Evolutionary conservation across 2,113 vertebrate species (phyloP).

Genomic region (Benthochromis sp.): DNA sequence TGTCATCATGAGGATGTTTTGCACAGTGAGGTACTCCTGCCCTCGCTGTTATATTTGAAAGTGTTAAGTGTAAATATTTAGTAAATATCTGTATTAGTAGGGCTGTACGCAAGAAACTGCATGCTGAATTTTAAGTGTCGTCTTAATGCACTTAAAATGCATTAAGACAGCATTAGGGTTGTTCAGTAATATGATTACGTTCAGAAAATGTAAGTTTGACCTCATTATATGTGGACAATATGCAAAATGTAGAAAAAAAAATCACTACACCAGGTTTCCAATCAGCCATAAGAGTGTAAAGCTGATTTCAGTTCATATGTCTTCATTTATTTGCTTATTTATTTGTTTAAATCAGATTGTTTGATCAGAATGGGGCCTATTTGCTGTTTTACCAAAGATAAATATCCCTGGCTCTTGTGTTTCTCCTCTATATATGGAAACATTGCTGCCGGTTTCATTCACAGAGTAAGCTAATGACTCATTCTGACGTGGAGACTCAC

Average conservation of each 20-base stretch:
- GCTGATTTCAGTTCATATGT: background rate
- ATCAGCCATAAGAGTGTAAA: background rate
- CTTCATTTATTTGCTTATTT: background rate
- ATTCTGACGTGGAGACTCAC: conserved; percentile 37
- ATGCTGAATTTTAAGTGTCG: background rate
- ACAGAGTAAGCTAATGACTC: conserved; percentile 34
- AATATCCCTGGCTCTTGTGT: background rate
- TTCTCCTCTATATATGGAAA: conserved; percentile 34
- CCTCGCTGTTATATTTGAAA: background rate
- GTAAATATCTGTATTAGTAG: background rate
- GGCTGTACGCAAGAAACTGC: background rate
- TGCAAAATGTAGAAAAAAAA: background rate
- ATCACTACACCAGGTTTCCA: background rate
- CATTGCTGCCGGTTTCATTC: conserved; percentile 36
- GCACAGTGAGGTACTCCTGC: background rate
- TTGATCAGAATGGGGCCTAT: conserved; percentile 2
- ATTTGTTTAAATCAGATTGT: background rate
- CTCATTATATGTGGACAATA: background rate
- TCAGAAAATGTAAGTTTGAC: background rate
- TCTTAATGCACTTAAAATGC: background rate
- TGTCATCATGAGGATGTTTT: background rate
- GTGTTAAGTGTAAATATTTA: background rate
- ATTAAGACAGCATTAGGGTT: background rate
- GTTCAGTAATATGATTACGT: background rate
- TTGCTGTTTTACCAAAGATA: background rate